Evolutionary conservation across 2,113 vertebrate species (phyloP), one percentile per base, ranked within the genome.

Genomic region (Malurus cyaneus): DNA sequence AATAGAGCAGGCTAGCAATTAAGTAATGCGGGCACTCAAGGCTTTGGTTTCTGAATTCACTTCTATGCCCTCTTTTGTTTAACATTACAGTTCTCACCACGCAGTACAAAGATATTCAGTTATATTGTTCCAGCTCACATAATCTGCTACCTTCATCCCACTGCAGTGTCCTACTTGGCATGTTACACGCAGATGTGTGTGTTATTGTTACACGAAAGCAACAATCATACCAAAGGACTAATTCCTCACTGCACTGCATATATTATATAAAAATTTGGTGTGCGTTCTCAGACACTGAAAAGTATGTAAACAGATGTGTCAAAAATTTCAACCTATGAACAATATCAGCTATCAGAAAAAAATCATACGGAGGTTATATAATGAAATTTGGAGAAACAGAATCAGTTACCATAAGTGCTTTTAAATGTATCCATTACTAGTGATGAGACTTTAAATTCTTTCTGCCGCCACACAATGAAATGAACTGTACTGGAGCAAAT

Each of bases 371-470:
- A 18, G 5, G 18, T 36, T 86, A 21, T 31, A 44, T 39, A 77
- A 73, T 65, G 60, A 86, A 88, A 80, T 77, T 47, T 12, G 3
- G 57, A 57, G 90, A 53, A 82, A 61, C 14, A 24, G 29, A 47
- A 77, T 42, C 39, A 21, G 57, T 85, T 88, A 69, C 66, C 62
- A 74, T 52, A 50, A 86, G 61, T 61, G 62, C 50, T 92, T 87
- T 87, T 79, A 69, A 82, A 89, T 42, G 14, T 50, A 46, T 59
- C 52, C 32, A 39, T 92, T 89, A 70, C 36, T 69, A 50, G 46
- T 61, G 49, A 87, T 81, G 70, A 87, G 81, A 79, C 41, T 93
- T 85, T 20, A 81, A 89, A 69, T n/a, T 84, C 65, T 85, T 93
- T 74, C 74, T 91, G 18, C 65, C 0, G 0, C 49, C 9, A 21